phyloP scores from a whole-genome alignment of 2,888 invertebrate species.

The Caenorhabditis parvicauda region DNA sequence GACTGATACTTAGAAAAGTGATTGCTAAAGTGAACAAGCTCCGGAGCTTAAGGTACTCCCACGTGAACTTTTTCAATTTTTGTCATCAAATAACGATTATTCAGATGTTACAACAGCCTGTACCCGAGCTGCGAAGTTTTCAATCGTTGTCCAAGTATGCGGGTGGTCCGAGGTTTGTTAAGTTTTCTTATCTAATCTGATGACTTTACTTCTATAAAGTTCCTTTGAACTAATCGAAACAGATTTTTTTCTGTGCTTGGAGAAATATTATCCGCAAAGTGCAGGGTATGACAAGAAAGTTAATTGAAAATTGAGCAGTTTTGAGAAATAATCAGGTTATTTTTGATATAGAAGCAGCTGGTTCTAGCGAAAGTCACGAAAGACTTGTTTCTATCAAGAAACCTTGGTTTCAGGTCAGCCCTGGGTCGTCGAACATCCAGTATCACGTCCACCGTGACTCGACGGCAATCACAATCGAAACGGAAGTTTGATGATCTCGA shows the following conservation, averaged over 20 bases:
- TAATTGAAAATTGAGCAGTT: not conserved
- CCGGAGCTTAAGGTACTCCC: too few relatives aligned
- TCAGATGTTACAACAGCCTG: slow-evolving; percentile 60
- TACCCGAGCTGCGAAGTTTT: slow-evolving; percentile 62
- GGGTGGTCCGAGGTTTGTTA: slow-evolving; percentile 43
- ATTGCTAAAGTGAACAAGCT: too few relatives aligned
- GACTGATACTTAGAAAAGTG: too few relatives aligned
- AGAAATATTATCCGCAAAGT: too few relatives aligned
- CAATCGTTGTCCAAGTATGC: slow-evolving; percentile 59
- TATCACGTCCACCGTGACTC: slow-evolving; percentile 23
- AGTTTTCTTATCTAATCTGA: not conserved
- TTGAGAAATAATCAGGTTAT: too few relatives aligned
- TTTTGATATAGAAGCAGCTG: too few relatives aligned
- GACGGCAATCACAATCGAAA: slow-evolving; percentile 37
- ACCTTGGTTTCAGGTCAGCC: slow-evolving; percentile 35
- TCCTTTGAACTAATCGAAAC: not conserved
- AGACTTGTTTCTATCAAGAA: too few relatives aligned
- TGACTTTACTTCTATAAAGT: too few relatives aligned
- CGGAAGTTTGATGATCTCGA: slow-evolving; percentile 29
- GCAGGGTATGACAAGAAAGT: too few relatives aligned
- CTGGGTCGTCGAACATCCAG: slow-evolving; percentile 40
- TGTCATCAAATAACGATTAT: too few relatives aligned
- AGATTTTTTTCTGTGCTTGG: not conserved
- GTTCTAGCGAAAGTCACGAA: too few relatives aligned
- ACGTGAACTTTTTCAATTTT: too few relatives aligned